Percentiles rank a stretch among this genome's conserved stretches.
Conservation (phyloP, 1,140 invertebrate genomes). For the Rhynchophorus ferrugineus region DNA sequence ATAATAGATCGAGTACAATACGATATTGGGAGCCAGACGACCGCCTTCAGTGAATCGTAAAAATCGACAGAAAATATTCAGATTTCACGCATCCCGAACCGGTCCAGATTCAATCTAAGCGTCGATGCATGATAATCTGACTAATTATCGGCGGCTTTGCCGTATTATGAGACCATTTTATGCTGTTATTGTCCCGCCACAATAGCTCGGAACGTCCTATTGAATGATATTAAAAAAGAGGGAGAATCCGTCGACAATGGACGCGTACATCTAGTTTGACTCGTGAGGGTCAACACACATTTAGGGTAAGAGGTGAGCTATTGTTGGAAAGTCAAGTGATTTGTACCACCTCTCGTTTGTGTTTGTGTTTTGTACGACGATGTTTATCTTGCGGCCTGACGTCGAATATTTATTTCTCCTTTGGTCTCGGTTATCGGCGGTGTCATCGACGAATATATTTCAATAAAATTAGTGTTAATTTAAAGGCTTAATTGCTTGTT, state of each 20-base stretch:
- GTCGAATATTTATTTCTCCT: conserved; percentile 17
- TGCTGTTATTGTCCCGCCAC: conserved; percentile 27
- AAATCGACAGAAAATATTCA: conserved; percentile 21
- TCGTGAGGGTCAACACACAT: conserved; percentile 21
- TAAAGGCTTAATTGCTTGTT: conserved; percentile 24
- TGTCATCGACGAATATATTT: conserved; percentile 33
- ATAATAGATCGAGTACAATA: too few relatives aligned
- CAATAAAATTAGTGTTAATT: conserved; percentile 33
- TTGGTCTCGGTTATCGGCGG: conserved; percentile 8
- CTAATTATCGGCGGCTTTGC: conserved; percentile 28
- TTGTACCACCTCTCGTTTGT: conserved; percentile 23
- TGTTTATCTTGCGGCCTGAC: conserved; percentile 23
- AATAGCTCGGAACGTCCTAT: conserved; percentile 33
- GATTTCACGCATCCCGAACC: conserved; percentile 12
- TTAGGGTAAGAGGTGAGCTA: conserved; percentile 5
- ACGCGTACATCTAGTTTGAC: conserved; percentile 20
- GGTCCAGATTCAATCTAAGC: conserved; percentile 19
- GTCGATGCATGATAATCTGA: conserved; percentile 30
- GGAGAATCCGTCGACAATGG: conserved; percentile 8
- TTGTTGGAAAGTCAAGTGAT: conserved; percentile 29
- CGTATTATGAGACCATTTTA: conserved; percentile 20
- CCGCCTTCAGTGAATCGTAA: too few relatives aligned
- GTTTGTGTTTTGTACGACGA: conserved; percentile 24
- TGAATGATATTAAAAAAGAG: conserved; percentile 27
- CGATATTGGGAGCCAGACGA: too few relatives aligned